Evolutionary conservation across 2,113 vertebrate species (phyloP), one percentile per base, ranked within the genome.

Genomic region (Condylura cristata): DNA sequence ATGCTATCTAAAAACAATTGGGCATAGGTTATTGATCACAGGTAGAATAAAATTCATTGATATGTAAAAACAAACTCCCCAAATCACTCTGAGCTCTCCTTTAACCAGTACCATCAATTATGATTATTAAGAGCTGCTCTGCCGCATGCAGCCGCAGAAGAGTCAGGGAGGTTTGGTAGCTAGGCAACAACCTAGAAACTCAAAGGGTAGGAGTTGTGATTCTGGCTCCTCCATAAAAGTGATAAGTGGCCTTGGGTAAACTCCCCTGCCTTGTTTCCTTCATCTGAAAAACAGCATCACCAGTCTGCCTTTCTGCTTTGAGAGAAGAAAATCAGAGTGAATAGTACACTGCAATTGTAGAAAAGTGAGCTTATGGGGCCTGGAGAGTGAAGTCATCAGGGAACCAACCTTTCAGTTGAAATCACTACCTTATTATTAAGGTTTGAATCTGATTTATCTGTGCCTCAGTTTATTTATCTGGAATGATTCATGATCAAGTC

Each of bases 141-240:
- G 84, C 84, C 75, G 58, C 92, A 34, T 82, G 65, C 63, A 28
- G 22, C 63, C 24, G 22, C 46, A 26, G 66, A 89, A 93, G 86
- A 90, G 86, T 78, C 24, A 91, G 81, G 89, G 94, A 96, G 95
- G 61, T 79, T 94, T 74, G 86, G 96, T 97, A 96, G 84, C 96
- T 96, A 97, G 86, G 97, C 96, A 97, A 97, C 94, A 0, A 83
- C 51, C 94, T 94, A 26, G 89, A 93, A 97, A 94, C 84, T 74
- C 75, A 91, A 81, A 95, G 83, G 90, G 93, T 94, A 96, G 94
- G 95, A 96, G 93, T 56, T 92, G 68, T 88, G 95, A 95, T 95
- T 90, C 89, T 91, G 46, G 80, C 89, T 96, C 80, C 84, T 78
- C 93, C 75, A 93, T 94, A 91, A 96, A 97, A 95, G 86, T 97